Conservation (phyloP, 1,140 invertebrate species). For the Hyles euphorbiae region DNA sequence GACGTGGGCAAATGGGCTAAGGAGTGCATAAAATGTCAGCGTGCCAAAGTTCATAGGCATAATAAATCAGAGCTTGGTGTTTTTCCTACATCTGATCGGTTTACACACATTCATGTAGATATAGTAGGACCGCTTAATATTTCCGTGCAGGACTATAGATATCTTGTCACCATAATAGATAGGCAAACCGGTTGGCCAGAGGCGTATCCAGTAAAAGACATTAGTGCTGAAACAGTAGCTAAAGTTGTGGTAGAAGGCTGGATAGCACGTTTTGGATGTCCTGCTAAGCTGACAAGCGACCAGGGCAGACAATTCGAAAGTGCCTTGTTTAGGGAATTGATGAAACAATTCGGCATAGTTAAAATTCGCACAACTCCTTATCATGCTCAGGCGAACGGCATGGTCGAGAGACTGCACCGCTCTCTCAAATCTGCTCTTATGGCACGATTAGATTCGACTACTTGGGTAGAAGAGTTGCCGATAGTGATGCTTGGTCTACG, state of each 20-base stretch:
- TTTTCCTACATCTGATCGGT: constrained; percentile 37
- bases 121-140: constrained; percentile 35
- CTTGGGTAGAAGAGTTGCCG: constrained; percentile 6
- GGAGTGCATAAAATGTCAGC: constrained; percentile 34
- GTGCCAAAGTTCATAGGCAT: constrained; percentile 20
- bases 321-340: constrained; percentile 1
- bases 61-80: constrained; percentile 11
- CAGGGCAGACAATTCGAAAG: constrained; percentile 8
- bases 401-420: constrained; percentile 3
- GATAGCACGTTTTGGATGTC: constrained; percentile 38
- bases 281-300: constrained; percentile 5
- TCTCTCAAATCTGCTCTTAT: constrained; percentile 3
- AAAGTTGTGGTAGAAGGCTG: constrained; percentile 27
- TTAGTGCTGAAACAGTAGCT: constrained; percentile 37
- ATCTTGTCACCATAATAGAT: constrained; percentile 66
- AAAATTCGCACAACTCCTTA: constrained; percentile 7
- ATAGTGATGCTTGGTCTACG: constrained; percentile 5
- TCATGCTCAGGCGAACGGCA: constrained; percentile 7
- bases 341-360: neutral
- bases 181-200: constrained; percentile 69
- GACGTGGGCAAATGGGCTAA: constrained; percentile 43
- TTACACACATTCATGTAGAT: constrained; percentile 71
- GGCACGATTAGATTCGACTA: neutral
- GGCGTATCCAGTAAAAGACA: constrained; percentile 56
- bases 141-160: constrained; percentile 34